phyloP scores from a whole-genome alignment of 2,113 vertebrate species.

The Ceuthmochares aereus region DNA sequence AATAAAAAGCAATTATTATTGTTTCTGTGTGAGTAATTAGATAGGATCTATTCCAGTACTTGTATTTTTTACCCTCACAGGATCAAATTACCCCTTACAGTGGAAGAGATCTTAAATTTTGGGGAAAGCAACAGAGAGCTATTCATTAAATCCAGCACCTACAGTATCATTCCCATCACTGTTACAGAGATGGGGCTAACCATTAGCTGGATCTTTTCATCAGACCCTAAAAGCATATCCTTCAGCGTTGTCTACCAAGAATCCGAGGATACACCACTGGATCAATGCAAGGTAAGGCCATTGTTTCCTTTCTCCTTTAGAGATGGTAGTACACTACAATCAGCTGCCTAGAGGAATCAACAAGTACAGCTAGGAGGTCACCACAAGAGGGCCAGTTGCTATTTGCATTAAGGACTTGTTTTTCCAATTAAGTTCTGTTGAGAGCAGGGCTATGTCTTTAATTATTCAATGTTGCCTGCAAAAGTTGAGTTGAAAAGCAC shows the following conservation, averaged over 20 bases:
- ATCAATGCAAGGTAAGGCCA: constrained; percentile 87
- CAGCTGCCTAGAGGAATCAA: not conserved
- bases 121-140: constrained; percentile 87
- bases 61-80: constrained; percentile 58
- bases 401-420: not conserved
- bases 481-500: not conserved
- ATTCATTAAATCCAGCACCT: constrained; percentile 92
- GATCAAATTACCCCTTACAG: constrained; percentile 78
- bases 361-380: not conserved
- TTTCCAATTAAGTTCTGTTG: not conserved
- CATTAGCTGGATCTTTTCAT: constrained; percentile 94
- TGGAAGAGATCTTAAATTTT: constrained; percentile 86
- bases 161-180: constrained; percentile 87
- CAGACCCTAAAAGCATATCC: constrained; percentile 93
- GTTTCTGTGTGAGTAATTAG: not conserved
- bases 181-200: constrained; percentile 80
- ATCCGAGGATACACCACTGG: constrained; percentile 77
- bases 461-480: not conserved
- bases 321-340: not conserved
- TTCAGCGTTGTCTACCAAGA: constrained; percentile 92
- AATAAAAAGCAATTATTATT: not conserved
- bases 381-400: not conserved
- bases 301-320: not conserved
- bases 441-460: not conserved
- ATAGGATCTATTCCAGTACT: not conserved